These are phyloP conservation scores for Tridacna crocea DNA, from an alignment of 2,888 invertebrate species.

Conservation along the genomic window DNA sequence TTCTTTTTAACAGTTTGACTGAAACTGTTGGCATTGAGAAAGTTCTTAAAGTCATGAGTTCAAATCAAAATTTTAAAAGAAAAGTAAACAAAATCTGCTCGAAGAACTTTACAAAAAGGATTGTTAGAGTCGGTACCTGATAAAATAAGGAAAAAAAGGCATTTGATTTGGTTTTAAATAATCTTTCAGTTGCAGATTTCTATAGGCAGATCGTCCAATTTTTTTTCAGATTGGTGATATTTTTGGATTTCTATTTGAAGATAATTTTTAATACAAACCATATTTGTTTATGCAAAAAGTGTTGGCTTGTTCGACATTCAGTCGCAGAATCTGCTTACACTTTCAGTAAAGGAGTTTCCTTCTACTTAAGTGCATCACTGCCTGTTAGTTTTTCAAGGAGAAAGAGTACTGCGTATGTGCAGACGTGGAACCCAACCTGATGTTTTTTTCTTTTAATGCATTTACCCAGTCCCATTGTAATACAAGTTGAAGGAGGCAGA, in stretches of 20 bases:
- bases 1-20: neutral
- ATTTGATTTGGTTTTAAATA: neutral
- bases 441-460: neutral
- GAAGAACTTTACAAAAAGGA: neutral
- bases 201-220: neutral
- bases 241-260: neutral
- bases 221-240: neutral
- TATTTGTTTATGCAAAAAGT: slow-evolving; percentile 9
- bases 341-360: neutral
- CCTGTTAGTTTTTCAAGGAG: neutral
- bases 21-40: neutral
- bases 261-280: neutral
- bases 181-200: neutral
- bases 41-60: neutral
- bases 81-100: neutral
- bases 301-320: slow-evolving; percentile 13
- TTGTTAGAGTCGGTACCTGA: neutral
- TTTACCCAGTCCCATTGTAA: no score
- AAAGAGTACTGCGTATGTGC: slow-evolving; percentile 12
- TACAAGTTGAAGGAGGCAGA: no score
- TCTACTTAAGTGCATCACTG: neutral
- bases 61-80: neutral
- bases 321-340: neutral
- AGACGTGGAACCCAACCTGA: neutral
- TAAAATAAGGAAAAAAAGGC: neutral